phyloP scores from a whole-genome alignment of 2,797 vertebrate species.

The Columba guinea region DNA sequence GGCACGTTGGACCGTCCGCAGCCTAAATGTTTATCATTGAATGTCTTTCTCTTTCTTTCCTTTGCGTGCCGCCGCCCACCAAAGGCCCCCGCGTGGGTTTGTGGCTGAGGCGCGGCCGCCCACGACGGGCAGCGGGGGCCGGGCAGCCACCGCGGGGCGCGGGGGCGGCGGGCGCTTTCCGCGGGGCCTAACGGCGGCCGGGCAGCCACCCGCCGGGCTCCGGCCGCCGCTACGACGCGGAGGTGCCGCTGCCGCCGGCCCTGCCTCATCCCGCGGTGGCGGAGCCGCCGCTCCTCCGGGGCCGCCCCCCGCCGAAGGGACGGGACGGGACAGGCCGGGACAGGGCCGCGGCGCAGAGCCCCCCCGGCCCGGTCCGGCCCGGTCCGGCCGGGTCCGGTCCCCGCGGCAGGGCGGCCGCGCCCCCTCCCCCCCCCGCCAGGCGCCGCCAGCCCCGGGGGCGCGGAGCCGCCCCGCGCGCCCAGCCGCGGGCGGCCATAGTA shows the following conservation, averaged over 20 bases:
- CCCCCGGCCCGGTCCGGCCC: neutral
- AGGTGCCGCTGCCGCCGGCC: neutral
- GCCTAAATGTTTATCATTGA: neutral
- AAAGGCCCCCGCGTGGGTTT: neutral
- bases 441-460: neutral
- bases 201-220: neutral
- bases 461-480: neutral
- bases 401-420: neutral
- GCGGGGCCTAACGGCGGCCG: neutral
- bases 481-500: slow-evolving; percentile 26
- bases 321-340: neutral
- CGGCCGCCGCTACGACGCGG: neutral
- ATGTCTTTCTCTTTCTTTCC: neutral
- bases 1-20: neutral
- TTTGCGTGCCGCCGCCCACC: neutral
- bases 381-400: neutral
- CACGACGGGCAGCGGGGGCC: neutral
- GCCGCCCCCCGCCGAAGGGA: neutral
- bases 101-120: neutral
- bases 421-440: neutral
- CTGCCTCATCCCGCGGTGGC: neutral
- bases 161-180: neutral
- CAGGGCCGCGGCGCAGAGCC: neutral
- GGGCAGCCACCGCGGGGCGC: neutral
- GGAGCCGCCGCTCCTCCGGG: too few relatives aligned